Percentiles rank a stretch among this genome's conserved stretches.
These are phyloP conservation scores for Lycaena phlaeas DNA, from an alignment of 2,888 invertebrate genomes.

Conservation along the genomic window DNA sequence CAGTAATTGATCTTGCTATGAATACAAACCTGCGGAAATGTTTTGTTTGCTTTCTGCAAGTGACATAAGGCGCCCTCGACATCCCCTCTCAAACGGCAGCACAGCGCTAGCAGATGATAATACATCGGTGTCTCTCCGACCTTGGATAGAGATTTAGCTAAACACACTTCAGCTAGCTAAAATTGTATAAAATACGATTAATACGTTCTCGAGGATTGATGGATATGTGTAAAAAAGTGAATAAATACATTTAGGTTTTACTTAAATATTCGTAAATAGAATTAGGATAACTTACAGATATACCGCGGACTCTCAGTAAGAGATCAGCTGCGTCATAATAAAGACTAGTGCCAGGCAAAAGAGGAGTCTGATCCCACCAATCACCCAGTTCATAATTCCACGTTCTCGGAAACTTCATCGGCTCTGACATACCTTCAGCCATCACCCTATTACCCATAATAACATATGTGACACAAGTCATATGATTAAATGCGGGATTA, in stretches of 20 bases:
- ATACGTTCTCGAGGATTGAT: not conserved
- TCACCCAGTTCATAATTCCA: constrained; percentile 59
- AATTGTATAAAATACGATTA: not conserved
- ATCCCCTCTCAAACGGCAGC: constrained; percentile 44
- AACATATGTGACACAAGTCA: not conserved
- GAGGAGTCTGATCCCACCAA: constrained; percentile 55
- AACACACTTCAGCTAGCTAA: constrained; percentile 46
- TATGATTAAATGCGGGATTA: too few relatives aligned
- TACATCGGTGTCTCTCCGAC: constrained; percentile 39
- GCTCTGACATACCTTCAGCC: constrained; percentile 16
- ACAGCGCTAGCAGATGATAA: constrained; percentile 44
- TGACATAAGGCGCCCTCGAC: constrained; percentile 43
- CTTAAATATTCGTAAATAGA: too few relatives aligned
- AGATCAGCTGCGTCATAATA: constrained; percentile 54
- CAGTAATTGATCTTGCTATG: not conserved
- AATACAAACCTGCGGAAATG: constrained; percentile 43
- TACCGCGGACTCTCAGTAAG: constrained; percentile 43
- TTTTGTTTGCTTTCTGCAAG: constrained; percentile 31
- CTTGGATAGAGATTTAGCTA: constrained; percentile 36
- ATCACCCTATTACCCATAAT: constrained; percentile 8
- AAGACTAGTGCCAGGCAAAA: constrained; percentile 36
- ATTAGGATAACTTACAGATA: constrained; percentile 37
- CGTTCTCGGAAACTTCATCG: constrained; percentile 24
- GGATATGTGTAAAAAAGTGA: too few relatives aligned
- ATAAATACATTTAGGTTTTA: too few relatives aligned